Percentiles rank a stretch among this genome's conserved stretches.
phyloP scores from a whole-genome alignment of 2,888 invertebrate genomes.

The Leucophenga montana region DNA sequence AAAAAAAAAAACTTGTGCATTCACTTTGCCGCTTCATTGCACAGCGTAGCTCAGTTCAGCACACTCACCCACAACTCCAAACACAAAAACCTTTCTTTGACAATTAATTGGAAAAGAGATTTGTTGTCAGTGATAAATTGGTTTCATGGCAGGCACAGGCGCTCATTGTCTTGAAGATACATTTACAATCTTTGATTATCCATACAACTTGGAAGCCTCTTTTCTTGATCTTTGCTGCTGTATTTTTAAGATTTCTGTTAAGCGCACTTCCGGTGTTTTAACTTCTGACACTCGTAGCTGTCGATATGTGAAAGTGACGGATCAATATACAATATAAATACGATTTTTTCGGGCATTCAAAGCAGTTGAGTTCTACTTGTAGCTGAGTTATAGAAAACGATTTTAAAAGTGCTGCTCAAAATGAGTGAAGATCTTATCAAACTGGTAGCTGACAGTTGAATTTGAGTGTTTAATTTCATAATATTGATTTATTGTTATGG shows the following conservation, averaged over 20 bases:
- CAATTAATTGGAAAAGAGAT: slow-evolving; percentile 57
- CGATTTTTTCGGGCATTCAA: too few species aligned
- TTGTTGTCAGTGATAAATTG: slow-evolving; percentile 57
- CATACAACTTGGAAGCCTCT: slow-evolving; percentile 52
- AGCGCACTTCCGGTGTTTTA: slow-evolving; percentile 10
- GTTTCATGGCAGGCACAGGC: slow-evolving; percentile 51
- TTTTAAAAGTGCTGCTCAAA: too few species aligned
- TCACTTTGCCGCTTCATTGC: background rate
- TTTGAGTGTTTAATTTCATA: too few species aligned
- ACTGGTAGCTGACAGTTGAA: too few species aligned
- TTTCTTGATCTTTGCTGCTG: background rate
- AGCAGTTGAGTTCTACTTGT: too few species aligned
- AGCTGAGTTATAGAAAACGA: too few species aligned
- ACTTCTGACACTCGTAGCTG: background rate
- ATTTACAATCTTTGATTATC: slow-evolving; percentile 35
- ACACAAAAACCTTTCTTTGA: slow-evolving; percentile 21
- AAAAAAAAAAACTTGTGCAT: background rate
- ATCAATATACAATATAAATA: background rate
- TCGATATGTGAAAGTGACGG: slow-evolving; percentile 19
- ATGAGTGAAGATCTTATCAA: too few species aligned
- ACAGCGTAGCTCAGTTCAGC: background rate
- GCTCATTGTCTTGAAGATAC: slow-evolving; percentile 36
- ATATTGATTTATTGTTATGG: too few species aligned
- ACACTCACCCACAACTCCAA: slow-evolving; percentile 8
- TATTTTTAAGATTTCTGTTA: background rate